Conservation (phyloP, 2,888 invertebrate species). For the Cheilosia soror region DNA sequence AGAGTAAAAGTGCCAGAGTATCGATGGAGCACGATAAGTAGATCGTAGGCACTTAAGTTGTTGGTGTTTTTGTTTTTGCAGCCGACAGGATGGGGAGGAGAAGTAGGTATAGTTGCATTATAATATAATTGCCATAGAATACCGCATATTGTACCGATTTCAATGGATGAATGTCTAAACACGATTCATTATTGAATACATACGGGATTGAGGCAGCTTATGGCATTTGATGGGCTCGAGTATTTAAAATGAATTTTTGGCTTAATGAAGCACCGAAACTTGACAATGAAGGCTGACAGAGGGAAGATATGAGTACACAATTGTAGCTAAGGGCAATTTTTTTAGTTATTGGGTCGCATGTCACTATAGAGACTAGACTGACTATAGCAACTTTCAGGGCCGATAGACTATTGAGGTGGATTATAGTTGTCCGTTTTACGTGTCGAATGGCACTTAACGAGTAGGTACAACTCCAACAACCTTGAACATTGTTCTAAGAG, state of each 20-base stretch:
- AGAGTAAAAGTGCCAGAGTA: slow-evolving; percentile 70
- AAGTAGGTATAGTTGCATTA: slow-evolving; percentile 24
- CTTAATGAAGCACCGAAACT: too few relatives aligned
- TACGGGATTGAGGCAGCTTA: neutral
- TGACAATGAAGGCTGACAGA: too few relatives aligned
- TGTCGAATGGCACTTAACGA: too few relatives aligned
- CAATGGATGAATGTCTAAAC: neutral
- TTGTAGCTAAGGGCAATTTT: too few relatives aligned
- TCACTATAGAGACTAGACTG: too few relatives aligned
- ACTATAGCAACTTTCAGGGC: too few relatives aligned
- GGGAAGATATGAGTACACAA: too few relatives aligned
- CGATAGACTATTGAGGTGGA: too few relatives aligned
- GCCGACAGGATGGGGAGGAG: slow-evolving; percentile 27
- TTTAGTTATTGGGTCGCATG: too few relatives aligned
- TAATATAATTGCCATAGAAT: slow-evolving; percentile 44
- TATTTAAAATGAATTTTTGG: neutral
- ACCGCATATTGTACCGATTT: slow-evolving; percentile 11
- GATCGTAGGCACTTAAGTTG: slow-evolving; percentile 40
- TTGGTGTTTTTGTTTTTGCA: slow-evolving; percentile 21
- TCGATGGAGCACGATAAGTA: slow-evolving; percentile 62
- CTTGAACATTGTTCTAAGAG: too few relatives aligned
- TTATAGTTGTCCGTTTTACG: too few relatives aligned
- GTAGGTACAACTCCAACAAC: too few relatives aligned
- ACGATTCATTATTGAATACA: neutral
- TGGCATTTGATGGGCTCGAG: neutral